A percentile compares a stretch with the other conserved stretches of the same genome.
Conservation (phyloP, 2,113 vertebrate genomes). For the Mesembrinibis cayennensis region DNA sequence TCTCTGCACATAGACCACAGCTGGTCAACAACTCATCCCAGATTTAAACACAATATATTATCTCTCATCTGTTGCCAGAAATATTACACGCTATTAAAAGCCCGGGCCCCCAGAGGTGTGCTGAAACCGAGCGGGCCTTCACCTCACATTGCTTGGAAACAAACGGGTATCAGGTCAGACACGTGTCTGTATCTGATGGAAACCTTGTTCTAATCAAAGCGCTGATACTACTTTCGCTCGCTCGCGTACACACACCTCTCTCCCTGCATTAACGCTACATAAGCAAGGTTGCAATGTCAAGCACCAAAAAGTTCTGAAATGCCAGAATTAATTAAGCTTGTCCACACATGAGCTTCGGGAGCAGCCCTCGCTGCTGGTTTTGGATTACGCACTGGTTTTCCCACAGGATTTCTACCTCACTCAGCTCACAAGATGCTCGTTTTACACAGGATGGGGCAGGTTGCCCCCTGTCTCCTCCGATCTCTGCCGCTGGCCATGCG, state of each 20-base stretch:
- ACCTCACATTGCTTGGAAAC: not conserved
- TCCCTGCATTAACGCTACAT: fast-evolving
- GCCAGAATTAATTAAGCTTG: not conserved
- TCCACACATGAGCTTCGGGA: not conserved
- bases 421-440: fast-evolving
- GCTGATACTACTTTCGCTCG: not conserved
- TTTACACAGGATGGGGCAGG: fast-evolving
- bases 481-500: fast-evolving
- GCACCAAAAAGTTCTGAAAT: not conserved
- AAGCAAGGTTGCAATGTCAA: not conserved
- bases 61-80: slow-evolving; percentile 67
- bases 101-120: not conserved
- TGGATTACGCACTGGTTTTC: not conserved
- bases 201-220: slow-evolving; percentile 9
- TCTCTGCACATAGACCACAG: slow-evolving; percentile 67
- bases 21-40: slow-evolving; percentile 70
- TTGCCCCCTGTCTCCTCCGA: not conserved
- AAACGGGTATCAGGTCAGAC: not conserved
- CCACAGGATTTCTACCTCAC: not conserved
- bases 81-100: slow-evolving; percentile 57
- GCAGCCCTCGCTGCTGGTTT: not conserved
- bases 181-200: not conserved
- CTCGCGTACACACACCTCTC: not conserved
- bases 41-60: slow-evolving; percentile 52
- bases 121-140: slow-evolving; percentile 19